These are phyloP conservation scores for Hecatera dysodea DNA, from an alignment of 2,888 invertebrate genomes.

Conservation along the genomic window DNA sequence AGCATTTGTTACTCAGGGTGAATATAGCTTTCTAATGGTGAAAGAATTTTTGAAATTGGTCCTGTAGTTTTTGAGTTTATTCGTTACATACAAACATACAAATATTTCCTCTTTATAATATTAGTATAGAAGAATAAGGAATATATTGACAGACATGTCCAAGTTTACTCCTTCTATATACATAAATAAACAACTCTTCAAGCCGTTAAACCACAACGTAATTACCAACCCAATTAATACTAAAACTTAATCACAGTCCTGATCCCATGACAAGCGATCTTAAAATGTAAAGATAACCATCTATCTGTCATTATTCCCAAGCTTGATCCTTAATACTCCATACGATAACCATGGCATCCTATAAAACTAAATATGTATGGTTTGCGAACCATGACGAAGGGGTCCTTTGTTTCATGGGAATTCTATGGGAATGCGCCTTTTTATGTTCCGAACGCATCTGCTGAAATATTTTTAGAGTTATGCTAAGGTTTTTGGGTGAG, in stretches of 20 bases:
- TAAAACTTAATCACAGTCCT: background rate
- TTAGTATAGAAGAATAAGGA: too few species aligned
- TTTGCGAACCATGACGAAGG: conserved; percentile 52
- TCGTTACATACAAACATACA: too few species aligned
- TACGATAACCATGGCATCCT: conserved; percentile 51
- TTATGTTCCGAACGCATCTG: conserved; percentile 55
- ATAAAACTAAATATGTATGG: conserved; percentile 65
- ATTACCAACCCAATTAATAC: conserved; percentile 11
- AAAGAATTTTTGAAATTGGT: too few species aligned
- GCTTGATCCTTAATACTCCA: conserved; percentile 51
- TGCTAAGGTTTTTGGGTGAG: conserved; percentile 14
- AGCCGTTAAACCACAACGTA: background rate
- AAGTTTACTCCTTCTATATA: background rate
- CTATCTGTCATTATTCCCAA: conserved; percentile 42
- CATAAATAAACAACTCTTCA: background rate
- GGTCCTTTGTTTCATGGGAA: conserved; percentile 65
- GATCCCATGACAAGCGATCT: conserved; percentile 2
- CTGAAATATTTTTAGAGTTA: conserved; percentile 47
- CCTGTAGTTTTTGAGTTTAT: too few species aligned
- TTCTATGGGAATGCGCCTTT: conserved; percentile 54
- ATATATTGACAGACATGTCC: background rate
- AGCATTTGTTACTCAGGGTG: too few species aligned
- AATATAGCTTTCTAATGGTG: too few species aligned
- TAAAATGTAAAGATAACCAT: conserved; percentile 32
- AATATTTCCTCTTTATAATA: too few species aligned